These are phyloP conservation scores for Peromyscus eremicus DNA, from an alignment of 2,797 vertebrate genomes.

Conservation along the genomic window DNA sequence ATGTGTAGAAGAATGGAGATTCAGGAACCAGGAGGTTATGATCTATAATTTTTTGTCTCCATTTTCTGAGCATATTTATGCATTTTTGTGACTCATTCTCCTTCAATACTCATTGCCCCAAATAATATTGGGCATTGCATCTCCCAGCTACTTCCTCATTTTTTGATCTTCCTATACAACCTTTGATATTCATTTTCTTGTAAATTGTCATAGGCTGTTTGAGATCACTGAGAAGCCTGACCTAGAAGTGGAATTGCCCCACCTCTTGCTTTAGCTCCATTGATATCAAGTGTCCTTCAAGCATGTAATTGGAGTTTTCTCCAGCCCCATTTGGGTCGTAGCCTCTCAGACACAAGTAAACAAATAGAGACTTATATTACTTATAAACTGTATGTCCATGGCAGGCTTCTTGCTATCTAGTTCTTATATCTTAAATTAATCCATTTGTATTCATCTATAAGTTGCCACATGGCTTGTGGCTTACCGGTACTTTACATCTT, in stretches of 20 bases:
- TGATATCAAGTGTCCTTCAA: neutral
- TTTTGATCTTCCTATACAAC: slow-evolving; percentile 43
- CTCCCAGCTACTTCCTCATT: neutral
- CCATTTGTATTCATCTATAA: too few relatives aligned
- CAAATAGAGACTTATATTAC: too few relatives aligned
- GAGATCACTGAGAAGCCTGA: neutral
- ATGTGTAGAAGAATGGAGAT: slow-evolving; percentile 39
- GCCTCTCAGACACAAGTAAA: too few relatives aligned
- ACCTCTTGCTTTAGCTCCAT: neutral
- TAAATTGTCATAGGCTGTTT: neutral
- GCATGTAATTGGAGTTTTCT: too few relatives aligned
- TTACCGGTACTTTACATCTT: too few relatives aligned
- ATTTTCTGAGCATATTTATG: neutral
- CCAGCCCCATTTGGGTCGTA: too few relatives aligned
- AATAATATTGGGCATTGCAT: neutral
- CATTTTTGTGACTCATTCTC: neutral
- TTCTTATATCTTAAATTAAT: too few relatives aligned
- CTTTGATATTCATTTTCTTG: neutral
- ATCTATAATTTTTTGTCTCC: neutral
- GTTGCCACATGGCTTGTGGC: too few relatives aligned
- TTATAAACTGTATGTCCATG: too few relatives aligned
- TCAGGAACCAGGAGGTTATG: neutral
- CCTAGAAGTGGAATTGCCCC: neutral
- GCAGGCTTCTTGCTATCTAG: too few relatives aligned
- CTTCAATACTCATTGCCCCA: neutral